Conservation (phyloP, 1,140 invertebrate species). For the Musca domestica region DNA sequence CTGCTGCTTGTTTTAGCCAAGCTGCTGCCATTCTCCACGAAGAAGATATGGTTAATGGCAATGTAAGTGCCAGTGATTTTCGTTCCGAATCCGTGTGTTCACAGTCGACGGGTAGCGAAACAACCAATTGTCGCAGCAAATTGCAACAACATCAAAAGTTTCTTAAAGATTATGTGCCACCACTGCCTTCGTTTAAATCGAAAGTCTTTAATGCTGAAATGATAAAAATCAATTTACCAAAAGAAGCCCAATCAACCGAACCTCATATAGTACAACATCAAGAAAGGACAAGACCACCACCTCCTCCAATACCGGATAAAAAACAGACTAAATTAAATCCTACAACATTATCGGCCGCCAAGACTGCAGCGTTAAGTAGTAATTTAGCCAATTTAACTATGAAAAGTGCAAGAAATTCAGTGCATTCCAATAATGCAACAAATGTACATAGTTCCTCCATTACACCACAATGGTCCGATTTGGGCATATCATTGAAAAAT, state of each 20-base stretch:
- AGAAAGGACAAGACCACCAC: slow-evolving; percentile 25
- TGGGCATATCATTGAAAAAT: background rate
- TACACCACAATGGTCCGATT: background rate
- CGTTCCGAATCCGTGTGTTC: slow-evolving; percentile 52
- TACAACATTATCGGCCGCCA: slow-evolving; percentile 20
- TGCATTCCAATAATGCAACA: background rate
- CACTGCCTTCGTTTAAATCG: slow-evolving; percentile 48
- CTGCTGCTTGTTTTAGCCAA: slow-evolving; percentile 71
- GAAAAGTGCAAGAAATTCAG: slow-evolving; percentile 31
- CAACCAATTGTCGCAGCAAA: slow-evolving; percentile 7
- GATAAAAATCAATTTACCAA: slow-evolving; percentile 53
- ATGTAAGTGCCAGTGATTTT: slow-evolving; percentile 59
- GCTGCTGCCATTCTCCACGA: slow-evolving; percentile 64
- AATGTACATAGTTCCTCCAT: background rate
- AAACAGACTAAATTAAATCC: slow-evolving; percentile 24
- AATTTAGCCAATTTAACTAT: slow-evolving; percentile 31
- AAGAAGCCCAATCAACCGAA: slow-evolving; percentile 32
- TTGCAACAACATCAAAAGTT: slow-evolving; percentile 50
- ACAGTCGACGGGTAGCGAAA: slow-evolving; percentile 59
- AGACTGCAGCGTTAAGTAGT: background rate
- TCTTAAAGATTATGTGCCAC: slow-evolving; percentile 50
- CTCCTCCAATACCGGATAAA: slow-evolving; percentile 36
- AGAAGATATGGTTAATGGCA: slow-evolving; percentile 53
- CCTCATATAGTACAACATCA: slow-evolving; percentile 22
- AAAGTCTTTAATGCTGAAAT: slow-evolving; percentile 50